A percentile compares a stretch with the other conserved stretches of the same genome.
These are phyloP conservation scores for Aspidiotus destructor DNA, from an alignment of 2,888 invertebrate genomes.

Conservation along the genomic window DNA sequence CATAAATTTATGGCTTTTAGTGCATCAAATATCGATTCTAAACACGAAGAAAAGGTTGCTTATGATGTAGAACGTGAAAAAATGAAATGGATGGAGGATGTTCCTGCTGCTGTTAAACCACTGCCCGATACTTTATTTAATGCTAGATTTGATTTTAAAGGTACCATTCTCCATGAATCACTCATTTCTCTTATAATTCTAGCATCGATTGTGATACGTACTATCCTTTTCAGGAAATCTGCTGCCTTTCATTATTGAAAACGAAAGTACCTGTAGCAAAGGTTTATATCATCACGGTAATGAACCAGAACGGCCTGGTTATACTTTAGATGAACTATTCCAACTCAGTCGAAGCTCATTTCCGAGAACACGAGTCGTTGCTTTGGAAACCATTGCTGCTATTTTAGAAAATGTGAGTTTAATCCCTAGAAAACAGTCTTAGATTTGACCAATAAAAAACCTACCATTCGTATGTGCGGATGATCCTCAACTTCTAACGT, in stretches of 20 bases:
- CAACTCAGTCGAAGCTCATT: slow-evolving; percentile 59
- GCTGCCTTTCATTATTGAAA: slow-evolving; percentile 58
- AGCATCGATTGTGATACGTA: neutral
- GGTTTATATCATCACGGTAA: slow-evolving; percentile 86
- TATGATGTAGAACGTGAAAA: slow-evolving; percentile 77
- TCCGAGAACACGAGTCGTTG: slow-evolving; percentile 73
- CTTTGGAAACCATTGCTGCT: slow-evolving; percentile 68
- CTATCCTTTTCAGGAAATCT: slow-evolving; percentile 49
- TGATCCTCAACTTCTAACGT: neutral
- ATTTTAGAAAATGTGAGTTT: slow-evolving; percentile 47
- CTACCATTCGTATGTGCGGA: neutral
- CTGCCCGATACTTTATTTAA: slow-evolving; percentile 55
- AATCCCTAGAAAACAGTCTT: neutral
- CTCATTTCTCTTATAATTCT: neutral
- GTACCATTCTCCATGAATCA: slow-evolving; percentile 37
- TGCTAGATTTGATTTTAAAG: slow-evolving; percentile 74
- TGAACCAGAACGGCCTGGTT: slow-evolving; percentile 83
- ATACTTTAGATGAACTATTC: slow-evolving; percentile 78
- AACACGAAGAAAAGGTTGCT: slow-evolving; percentile 64
- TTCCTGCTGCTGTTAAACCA: slow-evolving; percentile 45
- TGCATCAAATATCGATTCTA: neutral
- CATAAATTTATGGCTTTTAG: too few relatives aligned
- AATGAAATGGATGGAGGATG: slow-evolving; percentile 74
- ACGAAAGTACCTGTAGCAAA: slow-evolving; percentile 49
- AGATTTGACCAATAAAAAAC: neutral